These are phyloP conservation scores for Gonocerus acuteangulatus DNA, from an alignment of 2,888 invertebrate genomes.

Conservation along the genomic window DNA sequence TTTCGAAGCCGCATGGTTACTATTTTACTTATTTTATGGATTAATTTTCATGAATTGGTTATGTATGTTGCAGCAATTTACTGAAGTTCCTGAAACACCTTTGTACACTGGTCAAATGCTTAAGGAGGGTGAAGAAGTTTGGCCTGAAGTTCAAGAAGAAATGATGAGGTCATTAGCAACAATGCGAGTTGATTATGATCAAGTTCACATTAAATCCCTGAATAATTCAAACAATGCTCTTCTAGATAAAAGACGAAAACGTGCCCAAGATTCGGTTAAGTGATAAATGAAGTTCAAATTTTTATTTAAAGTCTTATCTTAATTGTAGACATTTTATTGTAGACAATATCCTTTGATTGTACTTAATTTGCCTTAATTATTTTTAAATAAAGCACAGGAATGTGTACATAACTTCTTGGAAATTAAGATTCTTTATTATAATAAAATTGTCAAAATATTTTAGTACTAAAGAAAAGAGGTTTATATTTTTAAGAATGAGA, in stretches of 20 bases:
- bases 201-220: slow-evolving; percentile 85
- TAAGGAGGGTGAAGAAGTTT: slow-evolving; percentile 82
- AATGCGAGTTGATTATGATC: slow-evolving; percentile 96
- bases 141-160: slow-evolving; percentile 98
- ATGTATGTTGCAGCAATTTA: slow-evolving; percentile 57
- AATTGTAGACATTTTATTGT: too few relatives aligned
- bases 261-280: slow-evolving; percentile 14
- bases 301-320: too few relatives aligned
- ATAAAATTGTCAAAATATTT: too few relatives aligned
- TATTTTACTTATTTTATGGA: neutral
- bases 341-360: too few relatives aligned
- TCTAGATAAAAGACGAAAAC: slow-evolving; percentile 63
- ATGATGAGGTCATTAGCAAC: slow-evolving; percentile 96
- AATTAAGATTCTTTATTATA: too few relatives aligned
- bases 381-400: too few relatives aligned
- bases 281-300: neutral
- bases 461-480: too few relatives aligned
- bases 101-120: slow-evolving; percentile 83
- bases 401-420: too few relatives aligned
- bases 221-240: slow-evolving; percentile 89
- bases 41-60: too few relatives aligned
- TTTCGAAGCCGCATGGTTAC: too few relatives aligned
- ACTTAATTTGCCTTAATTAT: too few relatives aligned
- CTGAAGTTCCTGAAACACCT: slow-evolving; percentile 89
- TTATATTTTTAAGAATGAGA: too few relatives aligned